Evolutionary conservation across 2,888 invertebrate species (phyloP), one percentile per base, ranked within the genome.

Genomic region (Osmoderma eremita): DNA sequence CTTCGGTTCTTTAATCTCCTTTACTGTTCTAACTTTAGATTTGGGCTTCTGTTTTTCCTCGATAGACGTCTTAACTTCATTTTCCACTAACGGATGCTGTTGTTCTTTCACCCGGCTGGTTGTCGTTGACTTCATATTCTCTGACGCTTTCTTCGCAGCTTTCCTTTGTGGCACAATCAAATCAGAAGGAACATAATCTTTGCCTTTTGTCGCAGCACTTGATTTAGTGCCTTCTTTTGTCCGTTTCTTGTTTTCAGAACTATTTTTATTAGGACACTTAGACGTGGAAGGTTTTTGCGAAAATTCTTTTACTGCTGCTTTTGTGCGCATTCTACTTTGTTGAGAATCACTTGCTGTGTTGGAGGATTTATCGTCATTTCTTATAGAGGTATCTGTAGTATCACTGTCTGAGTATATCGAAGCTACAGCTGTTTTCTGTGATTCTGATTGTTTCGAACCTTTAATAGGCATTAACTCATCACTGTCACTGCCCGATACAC

Each of bases 121-220:
- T 72, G 87, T 90, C 51, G 88, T 90, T 17, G 88, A 88, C 68
- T 88, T 90, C 88, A 95, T 90, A 77, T 92, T 94, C 81, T 95
- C 94, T 0, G 93, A 92, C 0, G 95, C 95, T 78, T 94, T 95
- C 80, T 94, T 95, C 22, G 95, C 95, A 24, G 95, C 95, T 82
- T 94, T 93, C 62, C 95, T 85, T 79, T 95, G 95, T 1, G 95
- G 95, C 45, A 95, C 95, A 71, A 95, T 94, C 61, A 94, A 84
- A 82, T 94, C 92, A 1, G 92, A 89, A n/a, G 91, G 89, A 74
- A 83, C 83, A 69, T 83, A 85, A 71, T 85, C 85, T 71, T 85
- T 86, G 71, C 84, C 85, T 73, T 84, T 84, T 15, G 76, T 72
- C 41, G 73, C 49, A 48, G 68, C 39, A 54, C 63, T 67, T 54